These are phyloP conservation scores for Austrolebias charrua DNA, from an alignment of 2,797 vertebrate genomes.

Conservation along the genomic window DNA sequence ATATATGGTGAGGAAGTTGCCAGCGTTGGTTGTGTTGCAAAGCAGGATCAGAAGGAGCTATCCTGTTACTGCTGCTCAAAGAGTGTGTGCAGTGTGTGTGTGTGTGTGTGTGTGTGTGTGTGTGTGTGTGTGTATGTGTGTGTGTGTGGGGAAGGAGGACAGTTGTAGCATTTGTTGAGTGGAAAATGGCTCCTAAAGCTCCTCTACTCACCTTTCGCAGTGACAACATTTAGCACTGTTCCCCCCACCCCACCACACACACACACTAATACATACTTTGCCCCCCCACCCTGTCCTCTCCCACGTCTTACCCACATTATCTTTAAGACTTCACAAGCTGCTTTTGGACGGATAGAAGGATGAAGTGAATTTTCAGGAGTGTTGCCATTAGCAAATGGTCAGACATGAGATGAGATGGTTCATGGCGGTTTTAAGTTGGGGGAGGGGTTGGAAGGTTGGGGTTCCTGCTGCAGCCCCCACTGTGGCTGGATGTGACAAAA, in stretches of 20 bases:
- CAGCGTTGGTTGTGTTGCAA: constrained; percentile 66
- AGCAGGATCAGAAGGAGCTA: constrained; percentile 49
- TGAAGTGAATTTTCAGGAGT: constrained; percentile 81
- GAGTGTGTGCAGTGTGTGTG: not conserved
- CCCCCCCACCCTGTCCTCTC: not conserved
- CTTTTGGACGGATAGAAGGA: constrained; percentile 67
- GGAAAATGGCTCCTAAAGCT: constrained; percentile 81
- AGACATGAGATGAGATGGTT: constrained; percentile 63
- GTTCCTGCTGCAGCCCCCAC: constrained; percentile 46
- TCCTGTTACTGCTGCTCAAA: constrained; percentile 59
- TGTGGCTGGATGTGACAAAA: constrained; percentile 85
- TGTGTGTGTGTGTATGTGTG: constrained; percentile 21
- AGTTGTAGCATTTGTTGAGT: constrained; percentile 74
- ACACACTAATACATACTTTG: not conserved
- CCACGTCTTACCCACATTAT: constrained; percentile 51
- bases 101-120: constrained; percentile 24
- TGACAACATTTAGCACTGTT: constrained; percentile 81
- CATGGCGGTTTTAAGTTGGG: constrained; percentile 6
- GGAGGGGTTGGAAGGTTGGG: not conserved
- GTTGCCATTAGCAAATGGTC: constrained; percentile 82
- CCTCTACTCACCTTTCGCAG: constrained; percentile 81
- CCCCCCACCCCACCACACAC: constrained; percentile 19
- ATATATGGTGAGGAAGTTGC: constrained; percentile 56
- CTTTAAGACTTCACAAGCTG: constrained; percentile 72
- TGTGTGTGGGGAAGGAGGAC: not conserved